Evolutionary conservation across 2,797 vertebrate species (phyloP), one percentile per base, ranked within the genome.

Genomic region (Acestrorhynchus altus): DNA sequence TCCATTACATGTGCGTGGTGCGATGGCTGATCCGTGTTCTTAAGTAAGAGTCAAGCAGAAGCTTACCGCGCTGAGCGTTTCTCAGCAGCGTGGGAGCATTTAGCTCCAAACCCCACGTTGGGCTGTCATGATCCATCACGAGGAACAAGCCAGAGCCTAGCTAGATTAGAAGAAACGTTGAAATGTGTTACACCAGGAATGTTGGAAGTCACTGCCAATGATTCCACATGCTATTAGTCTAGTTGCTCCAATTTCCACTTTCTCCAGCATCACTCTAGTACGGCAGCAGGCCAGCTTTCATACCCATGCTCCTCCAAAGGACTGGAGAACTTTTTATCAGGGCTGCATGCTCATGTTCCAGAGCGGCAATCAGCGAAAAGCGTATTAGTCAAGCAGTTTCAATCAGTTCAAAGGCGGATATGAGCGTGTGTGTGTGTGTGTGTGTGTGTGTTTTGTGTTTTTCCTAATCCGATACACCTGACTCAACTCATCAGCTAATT

Each of bases 1-100:
- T n/a, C n/a, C n/a, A n/a, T n/a, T n/a, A n/a, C n/a, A n/a, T 4
- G 28, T n/a, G 26, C 31, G 15, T 22, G 28, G 0, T 57, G 52
- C 44, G 35, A 51, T 54, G 71, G 52, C 57, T 71, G 74, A 47
- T 71, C 49, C n/a, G 44, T 18, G 42, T 18, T 46, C 22, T 2
- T 5, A 44, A 70, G 59, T 42, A 18, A 70, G 61, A 61, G 46
- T 71, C 35, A 44, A 59, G 60, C 49, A 54, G 64, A 77, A 44
- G 47, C 16, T 39, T 16, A 2, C 28, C 35, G n/a, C 28, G 0
- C 11, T 0, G n/a, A n/a, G n/a, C n/a, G n/a, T n/a, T n/a, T n/a
- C n/a, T n/a, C 51, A 35, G 61, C 54, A 20, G 20, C 15, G 57
- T 64, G 47, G 46, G 67, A 18, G 44, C 11, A 7, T 54, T 63